These are phyloP conservation scores for Himalopsyche anomala DNA, from an alignment of 2,888 invertebrate genomes.

Conservation along the genomic window DNA sequence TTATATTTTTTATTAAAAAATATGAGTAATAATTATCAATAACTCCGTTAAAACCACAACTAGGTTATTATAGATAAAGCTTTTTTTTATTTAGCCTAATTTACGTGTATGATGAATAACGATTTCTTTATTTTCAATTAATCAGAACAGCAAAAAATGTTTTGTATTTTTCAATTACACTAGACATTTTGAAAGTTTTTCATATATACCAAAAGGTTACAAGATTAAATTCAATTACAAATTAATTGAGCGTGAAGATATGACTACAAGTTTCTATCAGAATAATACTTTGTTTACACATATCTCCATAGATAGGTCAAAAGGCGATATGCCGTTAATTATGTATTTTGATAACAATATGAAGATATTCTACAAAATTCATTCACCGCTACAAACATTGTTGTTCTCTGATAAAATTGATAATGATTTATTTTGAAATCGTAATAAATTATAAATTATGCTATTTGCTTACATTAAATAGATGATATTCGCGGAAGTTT, in stretches of 20 bases:
- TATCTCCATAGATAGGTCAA: conserved; percentile 24
- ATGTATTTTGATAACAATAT: background rate
- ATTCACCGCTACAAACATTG: conserved; percentile 9
- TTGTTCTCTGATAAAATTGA: background rate
- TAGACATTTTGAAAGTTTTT: conserved; percentile 2
- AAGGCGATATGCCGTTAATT: background rate
- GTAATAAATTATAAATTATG: background rate
- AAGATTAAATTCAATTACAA: conserved; percentile 5
- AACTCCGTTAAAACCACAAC: too few species aligned
- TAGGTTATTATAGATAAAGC: too few species aligned
- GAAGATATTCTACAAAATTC: background rate
- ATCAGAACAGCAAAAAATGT: background rate
- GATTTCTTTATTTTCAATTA: background rate
- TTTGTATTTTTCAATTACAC: background rate
- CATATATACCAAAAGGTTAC: background rate
- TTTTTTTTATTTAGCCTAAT: too few species aligned
- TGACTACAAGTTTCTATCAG: conserved; percentile 10
- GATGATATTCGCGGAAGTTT: too few species aligned
- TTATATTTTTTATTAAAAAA: too few species aligned
- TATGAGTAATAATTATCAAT: too few species aligned
- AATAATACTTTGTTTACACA: conserved; percentile 11
- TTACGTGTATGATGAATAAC: background rate
- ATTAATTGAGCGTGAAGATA: background rate
- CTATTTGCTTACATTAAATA: too few species aligned
- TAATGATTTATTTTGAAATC: background rate